A percentile compares a stretch with the other conserved stretches of the same genome.
phyloP scores from a whole-genome alignment of 2,113 vertebrate genomes.

The Myotis lucifugus region DNA sequence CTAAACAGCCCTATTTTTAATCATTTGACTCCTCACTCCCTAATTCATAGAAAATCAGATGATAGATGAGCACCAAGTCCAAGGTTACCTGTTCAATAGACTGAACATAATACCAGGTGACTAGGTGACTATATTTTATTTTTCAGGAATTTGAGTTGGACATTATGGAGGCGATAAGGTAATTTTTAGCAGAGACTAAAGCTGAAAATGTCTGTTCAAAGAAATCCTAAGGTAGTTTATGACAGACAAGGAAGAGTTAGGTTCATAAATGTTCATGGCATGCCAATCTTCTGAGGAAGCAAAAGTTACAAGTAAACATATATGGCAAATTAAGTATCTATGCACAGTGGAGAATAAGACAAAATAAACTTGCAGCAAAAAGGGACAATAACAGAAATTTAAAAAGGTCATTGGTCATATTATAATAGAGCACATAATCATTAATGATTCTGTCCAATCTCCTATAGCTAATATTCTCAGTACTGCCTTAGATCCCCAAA shows the following conservation, averaged over 20 bases:
- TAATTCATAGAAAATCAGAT: background rate
- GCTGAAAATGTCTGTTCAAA: background rate
- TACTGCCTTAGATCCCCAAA: background rate
- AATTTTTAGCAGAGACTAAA: slow-evolving; percentile 1
- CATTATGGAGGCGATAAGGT: background rate
- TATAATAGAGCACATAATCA: background rate
- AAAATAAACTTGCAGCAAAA: background rate
- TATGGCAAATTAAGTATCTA: background rate
- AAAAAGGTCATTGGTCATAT: background rate
- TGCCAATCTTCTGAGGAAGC: background rate
- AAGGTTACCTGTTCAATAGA: background rate
- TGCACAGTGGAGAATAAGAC: background rate
- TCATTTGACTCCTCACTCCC: background rate
- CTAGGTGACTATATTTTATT: background rate
- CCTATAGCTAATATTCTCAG: background rate
- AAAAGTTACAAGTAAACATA: background rate
- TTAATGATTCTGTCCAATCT: background rate
- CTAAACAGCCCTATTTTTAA: background rate
- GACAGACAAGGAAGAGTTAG: background rate
- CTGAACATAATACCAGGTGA: background rate
- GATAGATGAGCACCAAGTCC: background rate
- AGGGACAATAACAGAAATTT: background rate
- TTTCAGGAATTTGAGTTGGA: background rate
- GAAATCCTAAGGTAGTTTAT: background rate
- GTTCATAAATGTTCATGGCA: background rate